These are phyloP conservation scores for Oligia fasciuncula DNA, from an alignment of 2,888 invertebrate genomes.

Conservation along the genomic window DNA sequence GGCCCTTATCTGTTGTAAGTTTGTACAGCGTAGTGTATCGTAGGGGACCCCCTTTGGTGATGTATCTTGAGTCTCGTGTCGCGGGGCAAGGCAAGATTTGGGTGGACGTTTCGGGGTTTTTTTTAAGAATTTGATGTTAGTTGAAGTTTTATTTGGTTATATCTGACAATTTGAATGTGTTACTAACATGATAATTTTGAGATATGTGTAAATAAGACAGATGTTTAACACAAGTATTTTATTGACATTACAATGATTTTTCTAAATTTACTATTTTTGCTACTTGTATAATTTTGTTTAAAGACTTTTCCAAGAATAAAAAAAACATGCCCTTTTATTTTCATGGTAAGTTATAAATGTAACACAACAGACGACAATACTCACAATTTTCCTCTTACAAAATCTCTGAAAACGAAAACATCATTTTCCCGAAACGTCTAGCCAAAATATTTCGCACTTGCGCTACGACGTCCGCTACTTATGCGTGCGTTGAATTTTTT, in stretches of 20 bases:
- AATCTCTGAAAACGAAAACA: neutral
- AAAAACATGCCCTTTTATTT: neutral
- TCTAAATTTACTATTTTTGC: neutral
- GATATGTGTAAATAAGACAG: neutral
- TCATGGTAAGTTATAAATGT: neutral
- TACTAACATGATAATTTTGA: neutral
- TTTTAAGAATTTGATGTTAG: neutral
- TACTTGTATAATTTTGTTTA: neutral
- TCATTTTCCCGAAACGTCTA: slow-evolving; percentile 53
- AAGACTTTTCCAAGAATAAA: neutral
- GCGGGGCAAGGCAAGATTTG: slow-evolving; percentile 71
- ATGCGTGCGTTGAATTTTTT: slow-evolving; percentile 81
- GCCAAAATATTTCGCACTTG: slow-evolving; percentile 43
- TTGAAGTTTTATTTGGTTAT: neutral
- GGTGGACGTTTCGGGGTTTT: slow-evolving; percentile 36
- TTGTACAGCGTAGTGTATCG: slow-evolving; percentile 89
- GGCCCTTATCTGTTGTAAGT: slow-evolving; percentile 89
- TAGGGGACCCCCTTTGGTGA: slow-evolving; percentile 87
- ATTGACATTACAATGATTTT: neutral
- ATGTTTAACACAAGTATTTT: neutral
- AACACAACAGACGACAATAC: neutral
- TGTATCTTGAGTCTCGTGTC: slow-evolving; percentile 87
- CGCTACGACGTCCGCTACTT: slow-evolving; percentile 78
- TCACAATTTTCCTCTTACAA: neutral
- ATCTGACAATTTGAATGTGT: neutral